Percentiles rank a stretch among this genome's conserved stretches.
phyloP scores from a whole-genome alignment of 2,888 invertebrate genomes.

The Aspidiotus destructor region DNA sequence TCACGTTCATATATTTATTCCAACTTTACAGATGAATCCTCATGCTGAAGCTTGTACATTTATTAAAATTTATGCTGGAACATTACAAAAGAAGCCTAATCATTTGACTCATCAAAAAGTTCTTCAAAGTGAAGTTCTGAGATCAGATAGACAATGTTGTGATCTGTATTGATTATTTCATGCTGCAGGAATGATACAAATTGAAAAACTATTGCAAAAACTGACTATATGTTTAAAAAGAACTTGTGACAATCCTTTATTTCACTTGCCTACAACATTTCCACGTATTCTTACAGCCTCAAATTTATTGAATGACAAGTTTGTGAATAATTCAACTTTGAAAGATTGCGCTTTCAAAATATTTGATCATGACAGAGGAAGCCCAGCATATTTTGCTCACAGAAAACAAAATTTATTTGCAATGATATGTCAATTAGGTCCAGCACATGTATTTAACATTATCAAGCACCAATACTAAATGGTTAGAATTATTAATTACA shows the following conservation, averaged over 20 bases:
- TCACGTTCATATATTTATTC: no score
- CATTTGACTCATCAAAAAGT: slow-evolving; percentile 9
- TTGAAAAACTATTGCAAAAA: not conserved
- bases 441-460: slow-evolving; percentile 34
- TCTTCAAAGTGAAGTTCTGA: not conserved
- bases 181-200: not conserved
- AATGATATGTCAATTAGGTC: slow-evolving; percentile 36
- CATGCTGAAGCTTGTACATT: not conserved
- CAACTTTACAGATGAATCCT: no score
- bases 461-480: slow-evolving; percentile 34
- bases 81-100: no score
- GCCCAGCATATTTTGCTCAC: not conserved
- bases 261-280: not conserved
- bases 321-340: not conserved
- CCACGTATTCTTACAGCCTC: no score
- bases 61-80: slow-evolving; percentile 10
- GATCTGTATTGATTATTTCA: no score
- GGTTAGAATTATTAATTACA: slow-evolving; percentile 34
- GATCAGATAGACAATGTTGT: slow-evolving; percentile 5
- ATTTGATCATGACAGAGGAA: not conserved
- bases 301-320: not conserved
- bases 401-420: slow-evolving; percentile 34
- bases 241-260: not conserved
- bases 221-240: not conserved
- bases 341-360: not conserved